These are phyloP conservation scores for Pycnomerus fuliginosus DNA, from an alignment of 2,888 invertebrate genomes.

Conservation along the genomic window DNA sequence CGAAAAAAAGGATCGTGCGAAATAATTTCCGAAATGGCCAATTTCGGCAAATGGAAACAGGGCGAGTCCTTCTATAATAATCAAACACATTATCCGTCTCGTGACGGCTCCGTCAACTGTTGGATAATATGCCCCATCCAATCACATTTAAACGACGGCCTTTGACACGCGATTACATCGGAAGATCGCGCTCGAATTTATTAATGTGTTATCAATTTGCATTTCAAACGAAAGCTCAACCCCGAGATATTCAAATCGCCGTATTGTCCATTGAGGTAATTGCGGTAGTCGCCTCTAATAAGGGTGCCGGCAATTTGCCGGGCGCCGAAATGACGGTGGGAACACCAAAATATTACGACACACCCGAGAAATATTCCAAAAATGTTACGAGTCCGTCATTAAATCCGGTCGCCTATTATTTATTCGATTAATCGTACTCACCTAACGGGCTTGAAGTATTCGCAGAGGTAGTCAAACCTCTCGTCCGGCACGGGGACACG, in stretches of 20 bases:
- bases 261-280: slow-evolving; percentile 22
- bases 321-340: slow-evolving; percentile 35
- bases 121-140: slow-evolving; percentile 15
- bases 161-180: slow-evolving; percentile 23
- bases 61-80: slow-evolving; percentile 16
- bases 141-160: slow-evolving; percentile 27
- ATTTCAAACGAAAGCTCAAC: too few species aligned
- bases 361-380: slow-evolving; percentile 12
- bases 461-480: slow-evolving; percentile 88
- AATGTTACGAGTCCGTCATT: slow-evolving; percentile 15
- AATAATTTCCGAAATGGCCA: slow-evolving; percentile 13
- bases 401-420: slow-evolving; percentile 9
- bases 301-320: slow-evolving; percentile 37
- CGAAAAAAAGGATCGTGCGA: slow-evolving; percentile 4
- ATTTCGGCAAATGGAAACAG: slow-evolving; percentile 15
- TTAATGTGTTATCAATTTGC: slow-evolving; percentile 11
- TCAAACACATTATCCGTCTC: slow-evolving; percentile 15
- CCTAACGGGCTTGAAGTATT: slow-evolving; percentile 94
- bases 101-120: slow-evolving; percentile 16
- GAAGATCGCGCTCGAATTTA: slow-evolving; percentile 14
- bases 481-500: slow-evolving; percentile 97
- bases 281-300: slow-evolving; percentile 28
- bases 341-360: slow-evolving; percentile 28
- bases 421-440: slow-evolving; percentile 51
- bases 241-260: slow-evolving; percentile 19